A percentile compares a stretch with the other conserved stretches of the same genome.
These are phyloP conservation scores for Aradus depressus DNA, from an alignment of 2,888 invertebrate genomes.

Conservation along the genomic window DNA sequence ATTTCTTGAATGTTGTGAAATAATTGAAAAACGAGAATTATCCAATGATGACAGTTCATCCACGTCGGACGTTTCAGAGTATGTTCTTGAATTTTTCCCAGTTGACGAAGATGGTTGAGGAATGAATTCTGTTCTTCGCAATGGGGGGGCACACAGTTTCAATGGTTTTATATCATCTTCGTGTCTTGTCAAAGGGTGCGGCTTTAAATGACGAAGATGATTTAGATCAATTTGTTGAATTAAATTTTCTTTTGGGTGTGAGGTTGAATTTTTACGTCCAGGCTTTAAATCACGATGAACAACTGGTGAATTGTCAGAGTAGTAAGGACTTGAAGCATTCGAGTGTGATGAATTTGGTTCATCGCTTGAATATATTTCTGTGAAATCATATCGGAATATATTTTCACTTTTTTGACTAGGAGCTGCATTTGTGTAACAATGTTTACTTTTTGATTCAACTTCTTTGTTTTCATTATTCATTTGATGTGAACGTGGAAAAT, in stretches of 20 bases:
- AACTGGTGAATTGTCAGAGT: conserved; percentile 52
- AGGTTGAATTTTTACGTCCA: conserved; percentile 44
- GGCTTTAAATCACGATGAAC: conserved; percentile 77
- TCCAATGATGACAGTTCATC: too few species aligned
- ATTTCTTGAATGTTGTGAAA: conserved; percentile 18
- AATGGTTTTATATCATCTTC: conserved; percentile 25
- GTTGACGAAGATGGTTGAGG: conserved; percentile 13
- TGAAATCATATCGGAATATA: conserved; percentile 48
- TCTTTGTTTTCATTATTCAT: conserved; percentile 37
- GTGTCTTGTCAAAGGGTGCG: conserved; percentile 28
- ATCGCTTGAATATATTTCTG: conserved; percentile 34
- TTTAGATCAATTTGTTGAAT: conserved; percentile 37
- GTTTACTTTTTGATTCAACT: conserved; percentile 36
- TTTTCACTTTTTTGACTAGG: conserved; percentile 39
- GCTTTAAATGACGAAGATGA: conserved; percentile 35
- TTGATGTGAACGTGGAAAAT: conserved; percentile 58
- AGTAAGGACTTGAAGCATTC: conserved; percentile 40
- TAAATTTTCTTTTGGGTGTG: conserved; percentile 40
- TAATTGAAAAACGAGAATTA: conserved; percentile 34
- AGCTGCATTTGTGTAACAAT: conserved; percentile 52
- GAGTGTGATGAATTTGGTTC: conserved; percentile 43
- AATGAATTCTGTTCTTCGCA: conserved; percentile 17
- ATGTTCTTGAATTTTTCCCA: conserved; percentile 15
- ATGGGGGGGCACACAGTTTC: conserved; percentile 27
- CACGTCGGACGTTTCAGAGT: conserved; percentile 17